phyloP scores from a whole-genome alignment of 1,140 invertebrate genomes.

The Plectus sambesii region DNA sequence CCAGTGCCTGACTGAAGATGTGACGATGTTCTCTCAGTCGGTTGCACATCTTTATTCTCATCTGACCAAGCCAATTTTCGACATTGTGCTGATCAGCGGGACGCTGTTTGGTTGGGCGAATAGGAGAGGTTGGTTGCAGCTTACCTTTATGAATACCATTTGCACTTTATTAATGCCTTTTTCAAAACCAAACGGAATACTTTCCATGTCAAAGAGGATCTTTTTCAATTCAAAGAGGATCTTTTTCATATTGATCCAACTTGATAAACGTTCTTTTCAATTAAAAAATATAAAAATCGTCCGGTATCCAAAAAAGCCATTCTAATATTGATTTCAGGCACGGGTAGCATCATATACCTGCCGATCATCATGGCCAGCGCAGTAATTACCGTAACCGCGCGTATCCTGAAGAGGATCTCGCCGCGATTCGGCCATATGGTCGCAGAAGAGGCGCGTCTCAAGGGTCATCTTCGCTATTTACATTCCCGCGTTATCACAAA shows the following conservation, averaged over 20 bases:
- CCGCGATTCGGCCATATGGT: conserved; percentile 78
- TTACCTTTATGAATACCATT: too few species aligned
- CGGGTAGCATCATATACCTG: conserved; percentile 33
- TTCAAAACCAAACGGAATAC: too few species aligned
- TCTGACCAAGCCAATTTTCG: conserved; percentile 87
- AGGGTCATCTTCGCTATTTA: conserved; percentile 78
- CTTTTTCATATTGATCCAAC: too few species aligned
- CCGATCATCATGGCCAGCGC: conserved; percentile 45
- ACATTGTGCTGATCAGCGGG: conserved; percentile 62
- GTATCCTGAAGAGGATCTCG: conserved; percentile 57
- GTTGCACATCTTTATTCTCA: conserved; percentile 91
- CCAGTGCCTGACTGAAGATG: conserved; percentile 92
- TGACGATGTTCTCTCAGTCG: conserved; percentile 76
- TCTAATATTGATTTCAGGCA: too few species aligned
- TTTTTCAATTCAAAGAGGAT: too few species aligned
- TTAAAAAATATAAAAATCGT: too few species aligned
- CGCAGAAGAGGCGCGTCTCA: conserved; percentile 79
- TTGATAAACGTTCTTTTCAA: too few species aligned
- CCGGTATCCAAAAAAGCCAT: too few species aligned
- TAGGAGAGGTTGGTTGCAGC: too few species aligned
- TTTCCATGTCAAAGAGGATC: too few species aligned
- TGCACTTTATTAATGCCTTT: too few species aligned
- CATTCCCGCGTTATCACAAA: conserved; percentile 89
- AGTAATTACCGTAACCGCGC: conserved; percentile 52
- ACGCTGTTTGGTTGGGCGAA: conserved; percentile 52